Conservation (phyloP, 2,113 vertebrate genomes). For the Argyrosomus japonicus region DNA sequence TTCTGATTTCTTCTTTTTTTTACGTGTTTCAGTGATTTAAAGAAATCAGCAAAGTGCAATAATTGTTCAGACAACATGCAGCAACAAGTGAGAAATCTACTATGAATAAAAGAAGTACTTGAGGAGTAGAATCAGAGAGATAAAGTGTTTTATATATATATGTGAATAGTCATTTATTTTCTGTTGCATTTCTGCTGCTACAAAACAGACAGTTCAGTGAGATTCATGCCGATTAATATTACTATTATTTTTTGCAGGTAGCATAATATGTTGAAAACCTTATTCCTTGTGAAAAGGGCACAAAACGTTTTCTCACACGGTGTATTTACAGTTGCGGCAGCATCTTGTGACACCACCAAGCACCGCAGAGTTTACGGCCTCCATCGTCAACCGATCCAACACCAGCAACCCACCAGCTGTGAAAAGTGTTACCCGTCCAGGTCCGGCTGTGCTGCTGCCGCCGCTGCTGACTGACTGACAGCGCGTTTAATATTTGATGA, state of each 20-base stretch:
- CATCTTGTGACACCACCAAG: slow-evolving; percentile 36
- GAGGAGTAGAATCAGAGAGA: not conserved
- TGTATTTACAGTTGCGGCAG: slow-evolving; percentile 37
- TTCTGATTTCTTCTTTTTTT: not conserved
- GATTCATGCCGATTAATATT: not conserved
- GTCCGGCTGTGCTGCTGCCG: slow-evolving; percentile 23
- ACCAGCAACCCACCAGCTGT: slow-evolving; percentile 61
- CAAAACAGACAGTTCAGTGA: not conserved
- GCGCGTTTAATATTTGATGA: slow-evolving; percentile 80
- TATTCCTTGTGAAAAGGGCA: not conserved
- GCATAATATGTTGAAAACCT: slow-evolving; percentile 2
- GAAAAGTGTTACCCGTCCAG: slow-evolving; percentile 60
- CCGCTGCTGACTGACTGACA: slow-evolving; percentile 68
- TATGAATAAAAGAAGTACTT: not conserved
- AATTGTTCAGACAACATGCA: not conserved
- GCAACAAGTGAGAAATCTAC: not conserved
- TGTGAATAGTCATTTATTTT: not conserved
- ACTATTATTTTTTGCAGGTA: not conserved
- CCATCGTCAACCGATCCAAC: slow-evolving; percentile 33
- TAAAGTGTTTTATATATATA: not conserved
- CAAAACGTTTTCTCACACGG: slow-evolving; percentile 10
- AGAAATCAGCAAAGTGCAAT: not conserved
- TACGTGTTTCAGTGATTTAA: not conserved
- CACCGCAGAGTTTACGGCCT: slow-evolving; percentile 1
- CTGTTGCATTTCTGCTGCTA: not conserved